A percentile compares a stretch with the other conserved stretches of the same genome.
Conservation (phyloP, 2,888 invertebrate species). For the Micoletzkya japonica region DNA sequence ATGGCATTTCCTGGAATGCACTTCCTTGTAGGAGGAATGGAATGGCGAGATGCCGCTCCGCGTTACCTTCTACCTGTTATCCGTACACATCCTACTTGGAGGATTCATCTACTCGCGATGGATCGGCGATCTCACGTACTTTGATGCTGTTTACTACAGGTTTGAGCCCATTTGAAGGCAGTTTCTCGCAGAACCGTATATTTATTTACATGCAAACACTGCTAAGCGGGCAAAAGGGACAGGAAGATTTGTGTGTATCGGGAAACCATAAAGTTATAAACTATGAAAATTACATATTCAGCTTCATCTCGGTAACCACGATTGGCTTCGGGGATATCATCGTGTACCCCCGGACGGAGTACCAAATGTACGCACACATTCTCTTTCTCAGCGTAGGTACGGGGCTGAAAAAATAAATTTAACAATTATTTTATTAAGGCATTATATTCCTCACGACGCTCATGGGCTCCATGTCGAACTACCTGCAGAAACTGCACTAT, state of each 20-base stretch:
- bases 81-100: conserved; percentile 45
- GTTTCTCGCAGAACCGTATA: no score
- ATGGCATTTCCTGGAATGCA: no score
- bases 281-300: conserved; percentile 30
- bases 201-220: no score
- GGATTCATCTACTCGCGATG: conserved; percentile 46
- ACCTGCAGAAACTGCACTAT: conserved; percentile 43
- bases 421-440: conserved; percentile 31
- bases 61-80: conserved; percentile 38
- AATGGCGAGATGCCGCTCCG: conserved; percentile 36
- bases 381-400: conserved; percentile 42
- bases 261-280: no score
- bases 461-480: conserved; percentile 40
- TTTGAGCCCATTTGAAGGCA: no score
- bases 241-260: no score
- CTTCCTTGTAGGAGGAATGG: conserved; percentile 29
- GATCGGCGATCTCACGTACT: conserved; percentile 43
- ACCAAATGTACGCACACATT: conserved; percentile 42
- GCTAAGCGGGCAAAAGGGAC: no score
- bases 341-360: conserved; percentile 39
- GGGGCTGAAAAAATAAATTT: not conserved
- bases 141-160: conserved; percentile 53
- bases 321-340: conserved; percentile 54
- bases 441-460: conserved; percentile 50
- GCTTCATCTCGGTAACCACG: conserved; percentile 57